These are phyloP conservation scores for Euthynnus affinis DNA, from an alignment of 2,797 vertebrate genomes.

Conservation along the genomic window DNA sequence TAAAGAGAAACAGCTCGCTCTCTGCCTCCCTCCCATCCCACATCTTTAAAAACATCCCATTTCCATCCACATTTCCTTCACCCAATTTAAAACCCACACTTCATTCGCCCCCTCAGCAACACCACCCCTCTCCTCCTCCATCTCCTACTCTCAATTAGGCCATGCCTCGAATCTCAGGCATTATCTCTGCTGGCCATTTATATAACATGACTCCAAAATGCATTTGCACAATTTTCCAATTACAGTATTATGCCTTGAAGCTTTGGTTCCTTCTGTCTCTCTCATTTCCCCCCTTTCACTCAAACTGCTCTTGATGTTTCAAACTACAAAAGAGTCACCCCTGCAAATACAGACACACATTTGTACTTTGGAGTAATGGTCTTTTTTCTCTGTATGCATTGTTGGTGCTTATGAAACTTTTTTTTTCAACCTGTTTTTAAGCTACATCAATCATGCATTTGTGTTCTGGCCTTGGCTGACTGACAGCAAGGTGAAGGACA, in stretches of 20 bases:
- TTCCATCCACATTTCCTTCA: slow-evolving; percentile 78
- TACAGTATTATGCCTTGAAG: slow-evolving; percentile 83
- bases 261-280: slow-evolving; percentile 71
- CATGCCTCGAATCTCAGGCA: slow-evolving; percentile 75
- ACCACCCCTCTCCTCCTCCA: slow-evolving; percentile 68
- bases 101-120: slow-evolving; percentile 67
- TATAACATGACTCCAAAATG: slow-evolving; percentile 83
- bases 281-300: slow-evolving; percentile 74
- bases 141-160: slow-evolving; percentile 82
- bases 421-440: slow-evolving; percentile 33
- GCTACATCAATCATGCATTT: slow-evolving; percentile 12
- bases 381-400: slow-evolving; percentile 24
- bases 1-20: slow-evolving; percentile 69
- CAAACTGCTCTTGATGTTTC: slow-evolving; percentile 77
- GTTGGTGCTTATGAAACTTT: slow-evolving; percentile 38
- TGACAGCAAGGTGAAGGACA: slow-evolving; percentile 25
- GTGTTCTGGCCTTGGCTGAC: slow-evolving; percentile 30
- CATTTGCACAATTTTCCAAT: slow-evolving; percentile 86
- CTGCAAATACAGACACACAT: slow-evolving; percentile 41
- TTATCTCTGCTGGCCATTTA: slow-evolving; percentile 83
- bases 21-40: slow-evolving; percentile 35
- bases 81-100: slow-evolving; percentile 80
- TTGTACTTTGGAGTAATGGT: slow-evolving; percentile 51
- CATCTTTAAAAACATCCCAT: slow-evolving; percentile 77
- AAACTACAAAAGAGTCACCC: slow-evolving; percentile 73